Conservation (phyloP, 2,888 invertebrate genomes). For the Ceraclea dissimilis region DNA sequence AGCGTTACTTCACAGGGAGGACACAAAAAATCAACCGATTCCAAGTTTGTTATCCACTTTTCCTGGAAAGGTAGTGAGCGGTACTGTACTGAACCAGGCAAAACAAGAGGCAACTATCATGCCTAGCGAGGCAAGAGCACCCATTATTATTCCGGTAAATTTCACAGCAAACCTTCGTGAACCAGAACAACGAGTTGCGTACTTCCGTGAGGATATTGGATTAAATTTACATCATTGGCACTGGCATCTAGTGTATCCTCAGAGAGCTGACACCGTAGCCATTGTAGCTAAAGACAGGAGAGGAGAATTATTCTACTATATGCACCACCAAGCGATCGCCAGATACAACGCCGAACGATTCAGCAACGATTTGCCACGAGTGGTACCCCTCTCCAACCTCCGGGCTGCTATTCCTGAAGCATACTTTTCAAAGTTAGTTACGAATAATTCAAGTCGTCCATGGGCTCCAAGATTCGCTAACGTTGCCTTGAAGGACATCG, state of each 20-base stretch:
- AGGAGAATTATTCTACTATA: constrained; percentile 37
- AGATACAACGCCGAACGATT: constrained; percentile 34
- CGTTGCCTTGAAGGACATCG: constrained; percentile 54
- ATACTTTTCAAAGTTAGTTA: constrained; percentile 76
- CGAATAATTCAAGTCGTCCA: constrained; percentile 58
- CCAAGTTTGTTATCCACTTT: constrained; percentile 47
- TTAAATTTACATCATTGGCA: constrained; percentile 50
- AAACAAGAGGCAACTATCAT: constrained; percentile 37
- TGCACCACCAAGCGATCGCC: constrained; percentile 36
- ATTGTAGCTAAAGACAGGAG: constrained; percentile 33
- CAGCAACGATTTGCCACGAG: constrained; percentile 29
- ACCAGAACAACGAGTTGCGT: constrained; percentile 33
- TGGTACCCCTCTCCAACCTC: constrained; percentile 27
- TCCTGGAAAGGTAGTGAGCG: constrained; percentile 47
- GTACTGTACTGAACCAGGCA: constrained; percentile 36
- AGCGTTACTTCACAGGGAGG: constrained; percentile 49
- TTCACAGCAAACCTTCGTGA: constrained; percentile 33
- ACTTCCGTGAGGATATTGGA: constrained; percentile 48
- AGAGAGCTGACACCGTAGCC: constrained; percentile 25
- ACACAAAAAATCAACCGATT: constrained; percentile 42
- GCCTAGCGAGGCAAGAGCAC: constrained; percentile 25
- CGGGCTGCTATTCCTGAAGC: constrained; percentile 65
- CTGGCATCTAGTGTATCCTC: constrained; percentile 44
- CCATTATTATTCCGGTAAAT: constrained; percentile 31
- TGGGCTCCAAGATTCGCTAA: constrained; percentile 64